A percentile compares a stretch with the other conserved stretches of the same genome.
Conservation (phyloP, 2,113 vertebrate species). For the Podarcis cretensis region DNA sequence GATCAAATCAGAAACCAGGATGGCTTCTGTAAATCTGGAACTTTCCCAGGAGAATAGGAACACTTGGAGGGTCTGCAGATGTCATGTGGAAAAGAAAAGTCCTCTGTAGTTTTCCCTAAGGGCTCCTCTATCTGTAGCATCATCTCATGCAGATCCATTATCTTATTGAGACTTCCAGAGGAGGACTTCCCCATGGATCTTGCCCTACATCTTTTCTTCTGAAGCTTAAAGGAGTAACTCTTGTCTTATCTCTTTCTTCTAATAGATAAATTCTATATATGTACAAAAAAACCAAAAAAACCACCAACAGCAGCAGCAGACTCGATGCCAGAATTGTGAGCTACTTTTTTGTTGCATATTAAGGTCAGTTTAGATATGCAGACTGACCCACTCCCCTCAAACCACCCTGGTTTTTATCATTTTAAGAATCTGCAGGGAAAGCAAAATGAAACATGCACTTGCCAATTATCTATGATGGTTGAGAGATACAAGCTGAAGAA, state of each 20-base stretch:
- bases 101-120: neutral
- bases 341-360: neutral
- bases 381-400: neutral
- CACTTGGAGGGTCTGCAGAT: too few relatives aligned
- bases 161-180: neutral
- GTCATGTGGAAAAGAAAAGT: neutral
- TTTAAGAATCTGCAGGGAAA: neutral
- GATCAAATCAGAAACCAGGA: too few relatives aligned
- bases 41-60: too few relatives aligned
- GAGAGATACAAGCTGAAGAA: conserved; percentile 23
- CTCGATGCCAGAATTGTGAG: neutral
- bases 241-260: neutral
- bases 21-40: too few relatives aligned
- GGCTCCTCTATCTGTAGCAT: neutral
- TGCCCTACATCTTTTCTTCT: neutral
- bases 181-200: neutral
- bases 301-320: neutral
- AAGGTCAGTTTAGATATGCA: neutral
- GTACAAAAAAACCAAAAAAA: neutral
- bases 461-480: conserved; percentile 33
- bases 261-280: neutral
- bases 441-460: neutral
- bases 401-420: neutral
- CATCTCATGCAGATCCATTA: neutral
- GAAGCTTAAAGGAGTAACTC: neutral